Base-by-base conservation (phyloP, 2,888 invertebrate genomes). In the Calameuta pallipes region DNA sequence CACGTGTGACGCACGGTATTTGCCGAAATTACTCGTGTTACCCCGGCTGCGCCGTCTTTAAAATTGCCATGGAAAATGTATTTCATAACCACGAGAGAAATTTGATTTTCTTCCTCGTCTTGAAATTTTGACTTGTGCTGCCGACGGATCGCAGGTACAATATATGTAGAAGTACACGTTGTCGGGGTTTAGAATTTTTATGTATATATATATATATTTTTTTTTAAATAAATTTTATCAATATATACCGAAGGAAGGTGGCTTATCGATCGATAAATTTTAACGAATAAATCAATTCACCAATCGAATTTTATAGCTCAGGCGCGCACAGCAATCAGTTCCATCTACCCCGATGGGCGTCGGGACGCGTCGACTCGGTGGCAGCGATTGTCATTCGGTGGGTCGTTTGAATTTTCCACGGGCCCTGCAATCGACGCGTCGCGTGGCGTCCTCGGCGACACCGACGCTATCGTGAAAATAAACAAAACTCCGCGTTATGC, bases 1-100 rank as follows among this genome's bases (percentile, higher is more conserved):
- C 89, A 89, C 84, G 83, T 89, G 89, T 87, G 86, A 88, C 86
- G 85, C 87, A 87, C 80, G 80, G 82, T 73, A 71, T 56, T 13
- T 34, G 23, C 74, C 37, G 23, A 13, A 74, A 30, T 13, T 12
- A 36, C 74, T 11, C 74, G 36, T 23, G 71, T n/a, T 33, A 31
- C 31, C 71, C 12, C 31, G 33, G 71, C 31, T 34, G 33, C 31
- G 31, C 23, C 23, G 1, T 13, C 0, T 34, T 36, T 36, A 12
- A 74, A 74, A 74, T 74, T 74, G 74, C 12, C 4, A 36, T 13
- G 34, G 34, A 30, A 74, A 36, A 74, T 74, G 11, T 74, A 74
- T 74, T 74, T 36, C 36, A 36, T 15, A 9, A 15, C 9, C 31
- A 31, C 2, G 56, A 56, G 56, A 56, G 56, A 56, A 56, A 56